Conservation (phyloP, 2,888 invertebrate genomes). For the Spialia ferax region DNA sequence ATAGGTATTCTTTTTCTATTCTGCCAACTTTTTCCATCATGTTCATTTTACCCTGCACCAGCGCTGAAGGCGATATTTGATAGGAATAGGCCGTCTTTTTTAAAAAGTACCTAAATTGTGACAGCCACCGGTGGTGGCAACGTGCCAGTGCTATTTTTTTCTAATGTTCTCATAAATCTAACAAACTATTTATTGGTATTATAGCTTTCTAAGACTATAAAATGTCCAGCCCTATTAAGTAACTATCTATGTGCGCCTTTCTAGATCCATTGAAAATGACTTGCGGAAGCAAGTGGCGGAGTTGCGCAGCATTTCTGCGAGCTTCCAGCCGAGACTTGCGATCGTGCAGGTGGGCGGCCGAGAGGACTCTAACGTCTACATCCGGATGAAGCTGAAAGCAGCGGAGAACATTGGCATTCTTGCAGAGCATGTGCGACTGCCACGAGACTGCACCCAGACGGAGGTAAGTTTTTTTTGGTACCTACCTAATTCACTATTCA, state of each 20-base stretch:
- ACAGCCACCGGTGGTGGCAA: no score
- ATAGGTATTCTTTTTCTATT: neutral
- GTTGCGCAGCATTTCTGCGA: conserved; percentile 84
- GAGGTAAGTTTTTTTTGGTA: conserved; percentile 88
- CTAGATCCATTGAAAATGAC: conserved; percentile 87
- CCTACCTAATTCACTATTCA: no score
- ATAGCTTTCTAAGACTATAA: no score
- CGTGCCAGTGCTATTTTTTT: no score
- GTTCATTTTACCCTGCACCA: no score
- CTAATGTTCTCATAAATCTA: no score
- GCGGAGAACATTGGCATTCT: conserved; percentile 96
- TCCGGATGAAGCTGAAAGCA: conserved; percentile 97
- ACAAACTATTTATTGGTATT: no score
- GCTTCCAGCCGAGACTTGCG: conserved; percentile 92
- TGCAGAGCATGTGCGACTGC: conserved; percentile 93
- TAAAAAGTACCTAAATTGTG: no score
- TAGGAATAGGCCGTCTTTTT: no score
- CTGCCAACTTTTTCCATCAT: neutral
- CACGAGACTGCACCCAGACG: conserved; percentile 92
- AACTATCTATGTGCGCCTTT: no score
- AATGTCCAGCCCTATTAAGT: no score
- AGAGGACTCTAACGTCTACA: conserved; percentile 99
- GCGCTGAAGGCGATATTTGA: no score
- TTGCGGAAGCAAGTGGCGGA: conserved; percentile 89
- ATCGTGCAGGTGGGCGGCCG: conserved; percentile 98